Evolutionary conservation across 2,797 vertebrate genomes (phyloP).

Genomic region (Sebastes jordani): DNA sequence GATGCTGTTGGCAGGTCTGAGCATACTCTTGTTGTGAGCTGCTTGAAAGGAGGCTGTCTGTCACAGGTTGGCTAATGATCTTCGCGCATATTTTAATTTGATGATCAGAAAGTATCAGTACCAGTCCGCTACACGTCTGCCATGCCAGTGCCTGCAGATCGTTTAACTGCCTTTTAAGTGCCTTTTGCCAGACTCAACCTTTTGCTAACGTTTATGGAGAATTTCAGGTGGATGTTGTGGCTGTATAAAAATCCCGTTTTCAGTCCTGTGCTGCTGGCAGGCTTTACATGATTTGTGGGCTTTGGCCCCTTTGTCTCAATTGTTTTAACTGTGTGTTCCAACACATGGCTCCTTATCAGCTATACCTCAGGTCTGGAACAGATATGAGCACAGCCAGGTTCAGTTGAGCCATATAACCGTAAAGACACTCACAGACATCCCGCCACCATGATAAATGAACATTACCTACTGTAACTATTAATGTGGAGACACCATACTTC

Average conservation of each 20-base stretch:
- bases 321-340: slow-evolving; percentile 36
- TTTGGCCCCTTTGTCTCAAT: slow-evolving; percentile 31
- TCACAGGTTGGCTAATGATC: too few species aligned
- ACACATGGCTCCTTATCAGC: slow-evolving; percentile 58
- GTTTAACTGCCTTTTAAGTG: slow-evolving; percentile 8
- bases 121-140: slow-evolving; percentile 14
- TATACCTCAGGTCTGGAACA: slow-evolving; percentile 29
- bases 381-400: slow-evolving; percentile 37
- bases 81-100: too few species aligned
- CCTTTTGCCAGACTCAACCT: slow-evolving; percentile 52
- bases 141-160: slow-evolving; percentile 8
- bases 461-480: neutral
- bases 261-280: slow-evolving; percentile 9
- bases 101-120: slow-evolving; percentile 1
- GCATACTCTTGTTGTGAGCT: too few species aligned
- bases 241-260: slow-evolving; percentile 31
- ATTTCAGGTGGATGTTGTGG: slow-evolving; percentile 13
- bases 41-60: too few species aligned
- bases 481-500: neutral
- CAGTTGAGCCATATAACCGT: slow-evolving; percentile 35
- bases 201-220: slow-evolving; percentile 21
- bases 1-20: too few species aligned
- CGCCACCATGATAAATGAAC: neutral
- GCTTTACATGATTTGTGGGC: slow-evolving; percentile 31
- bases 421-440: slow-evolving; percentile 5